A percentile compares a stretch with the other conserved stretches of the same genome.
Evolutionary conservation across 1,140 invertebrate species (phyloP).

Genomic region (Tyrophagus putrescentiae): DNA sequence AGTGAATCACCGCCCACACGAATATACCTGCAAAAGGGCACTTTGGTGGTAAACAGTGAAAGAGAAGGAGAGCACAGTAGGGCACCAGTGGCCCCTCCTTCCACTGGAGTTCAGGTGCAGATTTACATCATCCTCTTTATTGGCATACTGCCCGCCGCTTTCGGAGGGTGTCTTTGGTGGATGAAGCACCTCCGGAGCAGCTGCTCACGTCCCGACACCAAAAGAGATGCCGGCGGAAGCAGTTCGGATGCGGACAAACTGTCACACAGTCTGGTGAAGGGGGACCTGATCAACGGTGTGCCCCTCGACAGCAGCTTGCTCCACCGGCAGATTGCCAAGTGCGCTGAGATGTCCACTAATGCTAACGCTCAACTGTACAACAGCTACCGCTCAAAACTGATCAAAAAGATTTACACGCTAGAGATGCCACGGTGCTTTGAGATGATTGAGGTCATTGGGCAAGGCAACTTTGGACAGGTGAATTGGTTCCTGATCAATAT

Average conservation of each 20-base stretch:
- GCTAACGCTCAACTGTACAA: neutral
- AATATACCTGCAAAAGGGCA: constrained; percentile 6
- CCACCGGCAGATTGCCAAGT: neutral
- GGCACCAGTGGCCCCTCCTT: neutral
- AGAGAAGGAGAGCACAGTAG: neutral
- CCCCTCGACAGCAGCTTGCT: constrained; percentile 1
- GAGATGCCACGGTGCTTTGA: constrained; percentile 62
- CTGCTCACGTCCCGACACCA: neutral
- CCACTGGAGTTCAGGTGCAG: neutral
- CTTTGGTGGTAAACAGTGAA: constrained; percentile 1
- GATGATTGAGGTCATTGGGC: constrained; percentile 57
- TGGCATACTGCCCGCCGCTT: constrained; percentile 20
- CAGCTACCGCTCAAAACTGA: neutral
- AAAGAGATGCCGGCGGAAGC: neutral
- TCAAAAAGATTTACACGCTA: constrained; percentile 14
- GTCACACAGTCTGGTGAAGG: neutral
- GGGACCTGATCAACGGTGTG: neutral
- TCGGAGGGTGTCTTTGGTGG: constrained; percentile 21
- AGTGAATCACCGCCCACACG: neutral
- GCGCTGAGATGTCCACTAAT: neutral
- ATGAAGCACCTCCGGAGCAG: neutral
- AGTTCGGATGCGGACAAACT: neutral
- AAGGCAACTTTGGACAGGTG: constrained; percentile 69
- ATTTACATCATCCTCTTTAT: constrained; percentile 24
- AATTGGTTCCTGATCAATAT: constrained; percentile 36